Conservation (phyloP, 2,113 vertebrate species). For the Anolis sagrei region DNA sequence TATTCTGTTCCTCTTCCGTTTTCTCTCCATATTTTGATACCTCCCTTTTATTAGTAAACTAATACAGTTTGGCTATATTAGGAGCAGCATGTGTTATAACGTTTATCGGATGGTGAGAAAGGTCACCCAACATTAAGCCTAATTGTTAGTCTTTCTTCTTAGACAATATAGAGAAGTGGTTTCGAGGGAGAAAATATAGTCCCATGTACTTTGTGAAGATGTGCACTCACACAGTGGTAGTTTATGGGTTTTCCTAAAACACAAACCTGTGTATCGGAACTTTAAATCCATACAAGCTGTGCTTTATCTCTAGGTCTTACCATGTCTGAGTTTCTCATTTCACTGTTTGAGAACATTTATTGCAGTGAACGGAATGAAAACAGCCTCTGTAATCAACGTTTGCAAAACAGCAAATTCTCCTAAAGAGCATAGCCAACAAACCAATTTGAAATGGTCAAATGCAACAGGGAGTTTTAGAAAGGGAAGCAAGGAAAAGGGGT, state of each 20-base stretch:
- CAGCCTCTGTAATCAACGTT: neutral
- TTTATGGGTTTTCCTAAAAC: neutral
- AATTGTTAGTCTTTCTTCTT: neutral
- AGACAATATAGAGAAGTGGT: neutral
- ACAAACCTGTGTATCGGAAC: neutral
- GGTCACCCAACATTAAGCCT: neutral
- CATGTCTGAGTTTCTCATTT: neutral
- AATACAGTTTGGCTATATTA: neutral
- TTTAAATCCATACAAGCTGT: neutral
- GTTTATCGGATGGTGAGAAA: neutral
- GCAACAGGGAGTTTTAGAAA: neutral
- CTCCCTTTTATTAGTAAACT: neutral
- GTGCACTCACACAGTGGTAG: neutral
- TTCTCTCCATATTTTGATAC: neutral
- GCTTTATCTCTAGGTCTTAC: neutral
- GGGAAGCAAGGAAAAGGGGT: neutral
- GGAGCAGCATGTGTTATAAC: neutral
- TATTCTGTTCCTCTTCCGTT: neutral
- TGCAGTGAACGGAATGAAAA: neutral
- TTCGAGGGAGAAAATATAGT: neutral
- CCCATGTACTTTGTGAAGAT: neutral
- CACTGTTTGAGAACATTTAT: neutral
- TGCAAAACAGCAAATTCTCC: neutral
- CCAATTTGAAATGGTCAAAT: neutral
- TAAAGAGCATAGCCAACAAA: neutral